Evolutionary conservation across 1,140 invertebrate species (phyloP).

Genomic region (Leptestheria dahalacensis): DNA sequence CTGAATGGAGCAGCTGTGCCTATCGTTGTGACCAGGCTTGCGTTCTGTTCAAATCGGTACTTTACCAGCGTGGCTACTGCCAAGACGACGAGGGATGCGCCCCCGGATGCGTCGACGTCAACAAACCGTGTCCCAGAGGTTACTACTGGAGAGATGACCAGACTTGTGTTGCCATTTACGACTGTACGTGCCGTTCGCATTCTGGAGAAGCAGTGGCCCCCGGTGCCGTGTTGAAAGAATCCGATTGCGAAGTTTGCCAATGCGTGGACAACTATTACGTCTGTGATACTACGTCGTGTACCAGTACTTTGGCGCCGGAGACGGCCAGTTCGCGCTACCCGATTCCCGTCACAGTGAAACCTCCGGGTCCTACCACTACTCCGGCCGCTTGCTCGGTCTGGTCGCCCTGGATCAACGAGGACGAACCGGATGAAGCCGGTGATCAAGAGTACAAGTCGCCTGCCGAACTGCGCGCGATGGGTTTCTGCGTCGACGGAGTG

Average conservation of each 20-base stretch:
- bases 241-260: slow-evolving; percentile 50
- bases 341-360: slow-evolving; percentile 2
- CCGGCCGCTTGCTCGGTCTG: slow-evolving; percentile 24
- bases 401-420: slow-evolving; percentile 28
- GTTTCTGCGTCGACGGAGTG: slow-evolving; percentile 22
- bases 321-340: slow-evolving; percentile 14
- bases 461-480: slow-evolving; percentile 15
- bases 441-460: slow-evolving; percentile 24
- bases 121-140: slow-evolving; percentile 25
- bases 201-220: slow-evolving; percentile 43
- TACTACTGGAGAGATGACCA: slow-evolving; percentile 45
- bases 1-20: slow-evolving; percentile 39
- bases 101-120: slow-evolving; percentile 29
- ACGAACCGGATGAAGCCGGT: slow-evolving; percentile 21
- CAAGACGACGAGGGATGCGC: slow-evolving; percentile 30
- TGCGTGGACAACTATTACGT: slow-evolving; percentile 56
- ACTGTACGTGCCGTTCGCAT: slow-evolving; percentile 50
- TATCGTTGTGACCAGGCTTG: slow-evolving; percentile 45
- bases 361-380: slow-evolving; percentile 16
- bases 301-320: slow-evolving; percentile 18
- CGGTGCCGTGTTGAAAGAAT: slow-evolving; percentile 36
- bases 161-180: slow-evolving; percentile 47
- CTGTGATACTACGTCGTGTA: slow-evolving; percentile 40
- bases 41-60: slow-evolving; percentile 30
- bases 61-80: slow-evolving; percentile 32